phyloP scores from a whole-genome alignment of 2,113 vertebrate genomes.

The Toxotes jaculatrix region DNA sequence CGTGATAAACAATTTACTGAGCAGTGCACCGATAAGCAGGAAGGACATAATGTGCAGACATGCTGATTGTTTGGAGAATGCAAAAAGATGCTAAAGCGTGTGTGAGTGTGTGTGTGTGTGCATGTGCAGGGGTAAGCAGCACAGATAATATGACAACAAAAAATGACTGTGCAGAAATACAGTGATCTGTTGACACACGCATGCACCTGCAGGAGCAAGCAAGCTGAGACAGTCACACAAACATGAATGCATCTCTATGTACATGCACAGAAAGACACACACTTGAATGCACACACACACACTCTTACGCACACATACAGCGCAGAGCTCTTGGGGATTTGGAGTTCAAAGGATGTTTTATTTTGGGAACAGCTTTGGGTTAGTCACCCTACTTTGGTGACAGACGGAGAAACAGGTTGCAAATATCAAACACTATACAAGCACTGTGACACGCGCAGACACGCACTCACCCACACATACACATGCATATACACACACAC shows the following conservation, averaged over 20 bases:
- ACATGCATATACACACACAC: slow-evolving; percentile 5
- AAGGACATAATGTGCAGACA: slow-evolving; percentile 15
- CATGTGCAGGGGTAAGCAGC: neutral
- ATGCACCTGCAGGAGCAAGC: too few species aligned
- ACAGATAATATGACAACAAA: slow-evolving; percentile 33
- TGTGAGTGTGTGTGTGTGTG: neutral
- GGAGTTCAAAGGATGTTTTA: slow-evolving; percentile 74
- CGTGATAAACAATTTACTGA: slow-evolving; percentile 24
- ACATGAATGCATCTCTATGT: neutral
- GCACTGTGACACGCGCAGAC: slow-evolving; percentile 32
- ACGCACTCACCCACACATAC: slow-evolving; percentile 17
- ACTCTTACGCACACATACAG: neutral
- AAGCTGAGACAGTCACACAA: neutral
- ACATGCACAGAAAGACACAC: neutral
- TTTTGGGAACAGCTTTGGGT: slow-evolving; percentile 73
- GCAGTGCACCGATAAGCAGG: slow-evolving; percentile 34
- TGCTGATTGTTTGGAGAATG: slow-evolving; percentile 22
- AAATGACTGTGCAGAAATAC: slow-evolving; percentile 34
- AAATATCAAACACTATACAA: slow-evolving; percentile 69
- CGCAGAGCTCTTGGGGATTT: slow-evolving; percentile 52
- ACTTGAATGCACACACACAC: slow-evolving; percentile 6
- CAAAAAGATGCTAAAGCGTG: slow-evolving; percentile 3
- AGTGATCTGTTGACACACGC: slow-evolving; percentile 24
- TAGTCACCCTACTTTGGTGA: slow-evolving; percentile 68
- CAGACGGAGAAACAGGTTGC: slow-evolving; percentile 78